Evolutionary conservation across 1,140 invertebrate genomes (phyloP), one percentile per base, ranked within the genome.

Genomic region (Zaprionus ghesquierei): DNA sequence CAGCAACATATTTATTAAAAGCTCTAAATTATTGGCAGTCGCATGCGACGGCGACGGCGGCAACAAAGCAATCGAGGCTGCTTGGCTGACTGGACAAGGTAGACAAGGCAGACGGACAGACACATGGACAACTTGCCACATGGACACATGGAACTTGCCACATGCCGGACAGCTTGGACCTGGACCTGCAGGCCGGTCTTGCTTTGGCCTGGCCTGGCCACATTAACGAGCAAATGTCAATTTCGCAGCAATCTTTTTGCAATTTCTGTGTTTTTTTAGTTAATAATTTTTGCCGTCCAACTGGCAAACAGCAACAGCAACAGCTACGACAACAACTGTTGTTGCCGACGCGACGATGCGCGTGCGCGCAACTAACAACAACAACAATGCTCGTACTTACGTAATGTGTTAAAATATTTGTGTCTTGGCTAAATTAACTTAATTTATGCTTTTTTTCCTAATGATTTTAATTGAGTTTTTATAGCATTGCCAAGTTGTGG

Each of bases 1-100:
- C 77, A 76, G 68, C 84, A 87, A 87, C 84, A 87, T 87, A 82
- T 87, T 87, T 82, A 87, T 87, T 87, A 87, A 87, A 87, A 87
- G 84, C 82, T 87, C 82, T 87, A 82, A 87, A 87, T 87, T 87
- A 87, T 87, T 87, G 82, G 82, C 82, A 86, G 79, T 73, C 71
- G 79, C 82, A 81, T 86, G 82, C 76, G 29, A 68, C 23, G 49
- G 75, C 80, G 63, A 74, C 81, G 75, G 75, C 71, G 72, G 71
- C 70, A 64, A 70, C 72, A 69, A 66, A 77, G 81, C 82, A 87
- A 82, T 79, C 82, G 78, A 73, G 77, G 65, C 74, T 73, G 73
- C 66, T 75, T 75, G 79, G 53, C 75, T 56, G 63, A n/a, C 38
- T 41, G 20, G 20, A 38, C 68, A n/a, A 31, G 64, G 23, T 60